These are phyloP conservation scores for Gonocerus acuteangulatus DNA, from an alignment of 2,888 invertebrate species.

Conservation along the genomic window DNA sequence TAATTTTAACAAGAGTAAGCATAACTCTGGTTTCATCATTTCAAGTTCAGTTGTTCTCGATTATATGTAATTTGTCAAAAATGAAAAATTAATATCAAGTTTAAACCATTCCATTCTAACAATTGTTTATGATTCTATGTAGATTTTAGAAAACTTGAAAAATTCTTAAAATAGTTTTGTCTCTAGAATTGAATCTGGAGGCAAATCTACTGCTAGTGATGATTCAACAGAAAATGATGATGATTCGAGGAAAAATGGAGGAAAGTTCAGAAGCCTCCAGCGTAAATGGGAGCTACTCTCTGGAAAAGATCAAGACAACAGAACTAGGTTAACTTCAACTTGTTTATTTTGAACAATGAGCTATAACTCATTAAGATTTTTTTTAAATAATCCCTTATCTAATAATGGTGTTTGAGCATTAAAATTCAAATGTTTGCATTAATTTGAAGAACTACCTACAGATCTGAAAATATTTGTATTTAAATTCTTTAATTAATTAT, in stretches of 20 bases:
- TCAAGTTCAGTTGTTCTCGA: too few relatives aligned
- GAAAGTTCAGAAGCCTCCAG: conserved; percentile 66
- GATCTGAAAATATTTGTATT: too few relatives aligned
- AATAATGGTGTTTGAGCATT: not conserved
- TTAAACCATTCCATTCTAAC: too few relatives aligned
- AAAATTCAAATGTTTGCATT: not conserved
- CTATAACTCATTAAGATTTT: not conserved
- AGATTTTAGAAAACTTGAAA: too few relatives aligned
- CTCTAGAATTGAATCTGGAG: conserved; percentile 36
- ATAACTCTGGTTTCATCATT: too few relatives aligned
- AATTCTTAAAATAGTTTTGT: too few relatives aligned
- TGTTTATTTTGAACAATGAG: conserved; percentile 10
- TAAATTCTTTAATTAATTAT: too few relatives aligned
- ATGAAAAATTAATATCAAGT: too few relatives aligned
- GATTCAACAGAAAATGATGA: conserved; percentile 30
- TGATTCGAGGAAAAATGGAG: conserved; percentile 50
- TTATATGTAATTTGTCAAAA: too few relatives aligned
- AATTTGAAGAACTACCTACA: too few relatives aligned
- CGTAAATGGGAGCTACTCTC: conserved; percentile 75
- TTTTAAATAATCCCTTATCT: not conserved
- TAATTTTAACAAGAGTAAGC: too few relatives aligned
- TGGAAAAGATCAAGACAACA: conserved; percentile 42
- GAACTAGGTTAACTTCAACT: not conserved
- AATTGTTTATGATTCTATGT: too few relatives aligned
- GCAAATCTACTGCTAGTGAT: conserved; percentile 30